Conservation (phyloP, 1,140 invertebrate genomes). For the Marisa cornuarietis region DNA sequence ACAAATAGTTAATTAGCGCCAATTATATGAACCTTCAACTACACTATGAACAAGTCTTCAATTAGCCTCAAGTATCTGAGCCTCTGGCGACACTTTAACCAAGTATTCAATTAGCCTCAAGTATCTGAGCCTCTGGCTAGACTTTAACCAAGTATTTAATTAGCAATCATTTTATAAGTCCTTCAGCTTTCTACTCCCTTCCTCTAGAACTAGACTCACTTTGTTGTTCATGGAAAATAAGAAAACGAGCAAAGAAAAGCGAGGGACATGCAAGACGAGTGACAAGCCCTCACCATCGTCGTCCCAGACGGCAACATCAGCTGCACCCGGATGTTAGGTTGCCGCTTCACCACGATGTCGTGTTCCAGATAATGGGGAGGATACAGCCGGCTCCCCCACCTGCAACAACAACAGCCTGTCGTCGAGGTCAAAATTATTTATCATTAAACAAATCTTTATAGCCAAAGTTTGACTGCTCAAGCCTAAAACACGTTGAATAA, state of each 20-base stretch:
- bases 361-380: slow-evolving; percentile 51
- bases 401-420: slow-evolving; percentile 12
- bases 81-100: too few species aligned
- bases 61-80: too few species aligned
- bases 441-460: too few species aligned
- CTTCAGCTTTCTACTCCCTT: not conserved
- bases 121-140: not conserved
- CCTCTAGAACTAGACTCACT: not conserved
- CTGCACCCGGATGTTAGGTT: slow-evolving; percentile 39
- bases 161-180: not conserved
- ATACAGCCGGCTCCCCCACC: slow-evolving; percentile 48
- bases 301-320: slow-evolving; percentile 46
- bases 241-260: too few species aligned
- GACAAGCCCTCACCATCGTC: slow-evolving; percentile 36
- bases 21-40: too few species aligned
- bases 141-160: not conserved
- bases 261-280: too few species aligned
- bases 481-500: too few species aligned
- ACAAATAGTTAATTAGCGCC: too few species aligned
- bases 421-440: too few species aligned
- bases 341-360: slow-evolving; percentile 37
- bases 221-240: not conserved
- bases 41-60: too few species aligned
- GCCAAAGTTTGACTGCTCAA: too few species aligned
- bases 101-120: not conserved